phyloP scores from a whole-genome alignment of 2,797 vertebrate genomes.

The Brachyalestes nurse region DNA sequence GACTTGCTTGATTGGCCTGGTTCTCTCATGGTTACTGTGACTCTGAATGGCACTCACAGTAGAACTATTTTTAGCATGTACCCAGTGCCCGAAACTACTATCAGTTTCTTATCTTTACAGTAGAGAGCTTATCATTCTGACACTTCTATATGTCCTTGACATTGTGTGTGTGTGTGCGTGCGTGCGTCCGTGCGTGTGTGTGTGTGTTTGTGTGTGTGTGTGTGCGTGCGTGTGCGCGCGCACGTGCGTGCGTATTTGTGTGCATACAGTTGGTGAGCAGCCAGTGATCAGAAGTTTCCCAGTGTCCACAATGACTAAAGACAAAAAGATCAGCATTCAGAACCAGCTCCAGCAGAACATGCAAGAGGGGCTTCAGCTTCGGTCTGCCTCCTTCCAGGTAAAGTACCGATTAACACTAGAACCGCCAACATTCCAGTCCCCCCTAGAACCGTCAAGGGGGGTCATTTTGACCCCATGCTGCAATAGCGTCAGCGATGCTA shows the following conservation, averaged over 20 bases:
- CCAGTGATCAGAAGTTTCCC: constrained; percentile 93
- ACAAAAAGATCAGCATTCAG: constrained; percentile 97
- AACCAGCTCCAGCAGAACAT: constrained; percentile 95
- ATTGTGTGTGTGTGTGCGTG: background rate
- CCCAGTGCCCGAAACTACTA: background rate
- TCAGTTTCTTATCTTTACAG: background rate
- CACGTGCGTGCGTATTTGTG: constrained; percentile 24
- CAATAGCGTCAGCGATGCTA: too few species aligned
- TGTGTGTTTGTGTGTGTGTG: constrained; percentile 24
- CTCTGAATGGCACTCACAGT: too few species aligned
- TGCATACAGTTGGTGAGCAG: constrained; percentile 90
- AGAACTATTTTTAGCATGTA: background rate
- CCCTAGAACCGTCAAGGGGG: too few species aligned
- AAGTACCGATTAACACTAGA: background rate
- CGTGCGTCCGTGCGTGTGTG: constrained; percentile 27
- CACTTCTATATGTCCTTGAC: background rate
- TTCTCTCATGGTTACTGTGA: background rate
- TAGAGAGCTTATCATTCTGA: constrained; percentile 1
- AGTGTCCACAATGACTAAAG: constrained; percentile 92
- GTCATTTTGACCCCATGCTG: too few species aligned
- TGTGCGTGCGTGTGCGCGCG: constrained; percentile 9
- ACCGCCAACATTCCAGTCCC: too few species aligned
- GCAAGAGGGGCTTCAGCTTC: constrained; percentile 95
- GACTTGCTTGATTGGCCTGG: too few species aligned
- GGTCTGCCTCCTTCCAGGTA: constrained; percentile 96